A percentile compares a stretch with the other conserved stretches of the same genome.
These are phyloP conservation scores for Drosophila tsacasi DNA, from an alignment of 1,140 invertebrate genomes.

Conservation along the genomic window DNA sequence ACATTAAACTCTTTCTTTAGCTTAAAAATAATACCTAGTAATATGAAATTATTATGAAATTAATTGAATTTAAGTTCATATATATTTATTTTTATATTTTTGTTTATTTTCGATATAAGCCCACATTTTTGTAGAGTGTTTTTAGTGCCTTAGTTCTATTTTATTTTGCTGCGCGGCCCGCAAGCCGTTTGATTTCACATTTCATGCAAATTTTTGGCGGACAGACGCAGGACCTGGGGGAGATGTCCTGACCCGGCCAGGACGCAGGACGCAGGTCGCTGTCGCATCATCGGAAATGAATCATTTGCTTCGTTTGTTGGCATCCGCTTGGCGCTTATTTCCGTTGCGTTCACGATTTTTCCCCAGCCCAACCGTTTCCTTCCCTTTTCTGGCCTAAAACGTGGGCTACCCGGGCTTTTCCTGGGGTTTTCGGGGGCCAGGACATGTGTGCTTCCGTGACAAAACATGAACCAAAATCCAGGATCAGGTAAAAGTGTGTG, in stretches of 20 bases:
- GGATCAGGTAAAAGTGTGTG: constrained; percentile 11
- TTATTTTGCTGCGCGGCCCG: constrained; percentile 28
- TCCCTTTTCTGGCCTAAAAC: constrained; percentile 45
- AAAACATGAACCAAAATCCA: constrained; percentile 62
- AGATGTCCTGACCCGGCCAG: neutral
- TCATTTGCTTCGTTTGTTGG: constrained; percentile 85
- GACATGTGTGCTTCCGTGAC: constrained; percentile 81
- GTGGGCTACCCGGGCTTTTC: constrained; percentile 27
- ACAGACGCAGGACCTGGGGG: constrained; percentile 23
- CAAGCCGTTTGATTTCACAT: constrained; percentile 76
- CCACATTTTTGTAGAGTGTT: constrained; percentile 4
- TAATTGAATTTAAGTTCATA: no score
- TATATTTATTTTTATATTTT: no score
- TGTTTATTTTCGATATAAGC: no score
- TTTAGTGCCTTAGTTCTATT: constrained; percentile 24
- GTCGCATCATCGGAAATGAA: constrained; percentile 85
- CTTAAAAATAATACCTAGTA: no score
- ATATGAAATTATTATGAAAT: no score
- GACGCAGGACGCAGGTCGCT: constrained; percentile 45
- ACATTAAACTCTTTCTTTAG: no score
- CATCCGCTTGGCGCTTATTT: constrained; percentile 85
- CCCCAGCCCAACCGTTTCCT: neutral
- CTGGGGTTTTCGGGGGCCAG: constrained; percentile 28
- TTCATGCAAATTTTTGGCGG: constrained; percentile 80
- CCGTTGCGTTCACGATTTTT: constrained; percentile 65